phyloP scores from a whole-genome alignment of 2,113 vertebrate species.

The Oryzias woworae region DNA sequence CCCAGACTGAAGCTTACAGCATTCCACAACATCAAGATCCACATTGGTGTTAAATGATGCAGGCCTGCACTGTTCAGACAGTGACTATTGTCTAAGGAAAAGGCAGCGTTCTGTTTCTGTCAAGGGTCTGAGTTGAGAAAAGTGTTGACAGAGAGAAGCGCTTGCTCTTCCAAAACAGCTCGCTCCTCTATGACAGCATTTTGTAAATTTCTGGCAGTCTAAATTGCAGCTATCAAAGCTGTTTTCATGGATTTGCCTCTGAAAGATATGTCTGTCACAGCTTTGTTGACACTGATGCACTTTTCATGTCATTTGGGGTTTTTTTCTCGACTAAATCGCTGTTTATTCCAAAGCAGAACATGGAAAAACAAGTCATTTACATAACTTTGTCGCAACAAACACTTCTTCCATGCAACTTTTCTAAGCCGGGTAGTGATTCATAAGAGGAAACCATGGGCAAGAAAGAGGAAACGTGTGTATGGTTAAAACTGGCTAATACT shows the following conservation, averaged over 20 bases:
- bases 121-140: slow-evolving; percentile 20
- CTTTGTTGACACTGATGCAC: slow-evolving; percentile 48
- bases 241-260: slow-evolving; percentile 50
- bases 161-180: slow-evolving; percentile 36
- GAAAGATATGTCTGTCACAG: slow-evolving; percentile 46
- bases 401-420: slow-evolving; percentile 9
- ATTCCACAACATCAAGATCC: slow-evolving; percentile 7
- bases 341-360: slow-evolving; percentile 35
- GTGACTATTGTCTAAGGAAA: slow-evolving; percentile 5
- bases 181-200: slow-evolving; percentile 42
- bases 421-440: slow-evolving; percentile 10
- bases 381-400: slow-evolving; percentile 4
- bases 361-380: slow-evolving; percentile 46
- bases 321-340: slow-evolving; percentile 34
- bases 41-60: slow-evolving; percentile 4
- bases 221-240: slow-evolving; percentile 49
- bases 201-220: slow-evolving; percentile 33
- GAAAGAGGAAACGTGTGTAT: too few relatives aligned
- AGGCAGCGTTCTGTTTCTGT: slow-evolving; percentile 14
- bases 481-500: too few relatives aligned
- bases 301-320: slow-evolving; percentile 22
- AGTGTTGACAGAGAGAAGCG: slow-evolving; percentile 42
- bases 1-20: neutral
- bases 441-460: neutral
- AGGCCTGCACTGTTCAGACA: slow-evolving; percentile 1